Conservation (phyloP, 37 sponge, comb jelly and placozoan genomes). For the Ianthella basta region DNA sequence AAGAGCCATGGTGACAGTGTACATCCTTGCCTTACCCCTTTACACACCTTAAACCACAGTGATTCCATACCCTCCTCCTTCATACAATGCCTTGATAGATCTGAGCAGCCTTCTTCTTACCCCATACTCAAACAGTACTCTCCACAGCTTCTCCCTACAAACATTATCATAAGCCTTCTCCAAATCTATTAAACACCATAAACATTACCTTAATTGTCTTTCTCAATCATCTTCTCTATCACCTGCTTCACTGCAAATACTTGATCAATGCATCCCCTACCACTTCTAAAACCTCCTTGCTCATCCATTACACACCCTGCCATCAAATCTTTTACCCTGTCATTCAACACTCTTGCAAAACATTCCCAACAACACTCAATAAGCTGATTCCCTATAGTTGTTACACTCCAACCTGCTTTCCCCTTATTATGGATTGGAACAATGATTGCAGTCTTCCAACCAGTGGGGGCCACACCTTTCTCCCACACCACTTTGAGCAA, state of each 20-base stretch:
- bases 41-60: no score
- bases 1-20: no score
- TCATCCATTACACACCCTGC: not conserved
- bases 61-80: not conserved
- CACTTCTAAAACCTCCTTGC: not conserved
- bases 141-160: not conserved
- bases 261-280: not conserved
- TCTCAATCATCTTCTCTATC: conserved; percentile 5
- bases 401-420: not conserved
- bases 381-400: conserved; percentile 10
- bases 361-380: not conserved
- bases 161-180: not conserved
- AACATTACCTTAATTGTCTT: not conserved
- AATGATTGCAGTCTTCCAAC: no score
- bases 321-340: not conserved
- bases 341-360: conserved; percentile 9
- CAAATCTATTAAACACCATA: not conserved
- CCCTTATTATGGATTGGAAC: not conserved
- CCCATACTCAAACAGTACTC: not conserved
- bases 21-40: no score
- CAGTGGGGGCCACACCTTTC: no score
- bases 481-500: not conserved
- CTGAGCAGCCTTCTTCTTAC: not conserved
- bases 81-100: not conserved
- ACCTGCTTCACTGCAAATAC: conserved; percentile 1